Evolutionary conservation across 2,797 vertebrate species (phyloP), one percentile per base, ranked within the genome.

Genomic region (Mycteria americana): DNA sequence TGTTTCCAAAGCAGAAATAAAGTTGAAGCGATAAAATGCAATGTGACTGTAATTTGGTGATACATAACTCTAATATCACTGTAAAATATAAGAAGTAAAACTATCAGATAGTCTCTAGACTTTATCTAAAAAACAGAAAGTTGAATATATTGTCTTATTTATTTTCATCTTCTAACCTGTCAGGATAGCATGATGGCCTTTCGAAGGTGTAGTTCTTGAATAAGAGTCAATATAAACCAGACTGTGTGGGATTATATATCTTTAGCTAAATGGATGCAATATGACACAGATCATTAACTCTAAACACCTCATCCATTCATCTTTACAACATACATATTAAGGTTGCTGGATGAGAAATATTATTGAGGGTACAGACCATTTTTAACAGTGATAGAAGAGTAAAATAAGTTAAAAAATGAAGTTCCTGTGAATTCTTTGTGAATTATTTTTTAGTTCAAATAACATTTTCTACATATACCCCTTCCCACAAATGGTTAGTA

Each of bases 211-310:
- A 85, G 76, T 85, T 96, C 73, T 93, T 93, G 69, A 96, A 67
- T 96, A 96, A 92, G 85, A 93, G 95, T 95, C 89, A 95, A 91
- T 97, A 97, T 96, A 96, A 96, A 96, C 33, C 46, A 87, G 88
- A 86, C 53, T 79, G 41, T 81, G 51, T 95, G 73, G 89, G 93
- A 96, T 96, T 96, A 97, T 97, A 92, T 95, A 96, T 97, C 92
- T 96, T 97, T 83, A 92, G 85, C 85, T 97, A 97, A 98, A 96
- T 88, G 84, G 92, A 92, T 89, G 76, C 85, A 97, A 76, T 96
- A 94, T 93, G 87, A 94, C 94, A 96, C 96, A 93, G 93, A 93
- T 92, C 92, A 95, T 98, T 97, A 98, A 95, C 87, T 97, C 85
- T 94, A 84, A 97, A 95, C 88, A 96, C 64, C 85, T 97, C 80